These are phyloP conservation scores for Mythimna loreyi DNA, from an alignment of 2,888 invertebrate species.

Conservation along the genomic window DNA sequence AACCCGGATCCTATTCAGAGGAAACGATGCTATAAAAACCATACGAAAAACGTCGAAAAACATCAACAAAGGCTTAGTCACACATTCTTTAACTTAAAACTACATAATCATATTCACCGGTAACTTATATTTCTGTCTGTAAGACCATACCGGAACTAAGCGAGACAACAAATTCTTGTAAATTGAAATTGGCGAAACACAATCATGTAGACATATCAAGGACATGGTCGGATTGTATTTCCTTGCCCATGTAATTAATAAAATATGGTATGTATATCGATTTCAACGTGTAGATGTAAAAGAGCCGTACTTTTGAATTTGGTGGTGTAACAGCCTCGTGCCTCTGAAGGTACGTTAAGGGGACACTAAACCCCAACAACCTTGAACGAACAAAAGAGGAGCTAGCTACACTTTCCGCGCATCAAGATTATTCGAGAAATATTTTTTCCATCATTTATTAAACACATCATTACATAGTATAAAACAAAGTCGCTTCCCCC, in stretches of 20 bases:
- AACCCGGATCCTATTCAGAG: background rate
- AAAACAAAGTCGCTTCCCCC: no score
- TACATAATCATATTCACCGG: conserved; percentile 4
- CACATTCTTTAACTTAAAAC: conserved; percentile 10
- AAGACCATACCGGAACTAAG: conserved; percentile 49
- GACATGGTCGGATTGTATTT: conserved; percentile 60
- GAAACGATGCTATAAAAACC: background rate
- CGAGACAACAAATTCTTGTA: conserved; percentile 49
- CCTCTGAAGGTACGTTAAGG: no score
- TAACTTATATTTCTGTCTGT: conserved; percentile 26
- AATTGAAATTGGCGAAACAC: conserved; percentile 64
- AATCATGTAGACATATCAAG: conserved; percentile 64
- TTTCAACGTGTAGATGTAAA: conserved; percentile 2
- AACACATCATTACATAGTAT: no score
- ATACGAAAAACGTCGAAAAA: background rate
- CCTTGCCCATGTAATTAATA: conserved; percentile 46
- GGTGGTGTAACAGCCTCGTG: background rate
- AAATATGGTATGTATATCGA: conserved; percentile 3
- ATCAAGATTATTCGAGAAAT: no score
- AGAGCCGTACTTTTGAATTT: background rate
- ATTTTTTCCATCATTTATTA: no score
- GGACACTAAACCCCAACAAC: no score
- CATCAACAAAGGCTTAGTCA: conserved; percentile 14
- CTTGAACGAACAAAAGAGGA: no score
- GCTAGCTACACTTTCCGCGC: no score